A percentile compares a stretch with the other conserved stretches of the same genome.
Conservation (phyloP, 2,113 vertebrate species). For the Chunga burmeisteri region DNA sequence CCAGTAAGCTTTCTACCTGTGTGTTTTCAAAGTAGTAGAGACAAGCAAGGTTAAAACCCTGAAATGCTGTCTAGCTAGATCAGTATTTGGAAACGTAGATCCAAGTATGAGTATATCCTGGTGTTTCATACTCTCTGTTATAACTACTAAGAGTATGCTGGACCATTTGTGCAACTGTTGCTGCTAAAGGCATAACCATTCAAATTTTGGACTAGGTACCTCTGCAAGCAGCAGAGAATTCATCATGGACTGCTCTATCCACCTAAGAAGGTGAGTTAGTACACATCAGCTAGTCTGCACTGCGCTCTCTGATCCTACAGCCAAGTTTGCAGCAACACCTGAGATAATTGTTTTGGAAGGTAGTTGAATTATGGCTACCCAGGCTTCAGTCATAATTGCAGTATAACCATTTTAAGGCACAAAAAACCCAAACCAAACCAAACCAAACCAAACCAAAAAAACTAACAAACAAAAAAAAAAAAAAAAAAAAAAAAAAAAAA, state of each 20-base stretch:
- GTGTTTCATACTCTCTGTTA: not conserved
- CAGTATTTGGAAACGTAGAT: not conserved
- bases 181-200: not conserved
- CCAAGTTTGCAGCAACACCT: not conserved
- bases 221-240: not conserved
- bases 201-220: not conserved
- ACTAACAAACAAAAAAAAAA: too few species aligned
- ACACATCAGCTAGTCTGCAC: not conserved
- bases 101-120: not conserved
- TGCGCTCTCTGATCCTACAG: not conserved
- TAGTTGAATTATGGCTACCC: not conserved
- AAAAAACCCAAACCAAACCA: too few species aligned
- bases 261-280: not conserved
- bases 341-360: not conserved
- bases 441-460: too few species aligned
- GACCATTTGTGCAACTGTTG: not conserved
- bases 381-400: not conserved
- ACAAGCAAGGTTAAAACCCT: not conserved
- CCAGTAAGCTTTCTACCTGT: not conserved
- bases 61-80: not conserved
- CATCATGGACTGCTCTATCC: too few species aligned
- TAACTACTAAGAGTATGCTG: not conserved
- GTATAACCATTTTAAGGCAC: not conserved
- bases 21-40: not conserved
- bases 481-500: too few species aligned